Conservation (phyloP, 23 tunicate genomes). For the Clavelina lepadiformis region DNA sequence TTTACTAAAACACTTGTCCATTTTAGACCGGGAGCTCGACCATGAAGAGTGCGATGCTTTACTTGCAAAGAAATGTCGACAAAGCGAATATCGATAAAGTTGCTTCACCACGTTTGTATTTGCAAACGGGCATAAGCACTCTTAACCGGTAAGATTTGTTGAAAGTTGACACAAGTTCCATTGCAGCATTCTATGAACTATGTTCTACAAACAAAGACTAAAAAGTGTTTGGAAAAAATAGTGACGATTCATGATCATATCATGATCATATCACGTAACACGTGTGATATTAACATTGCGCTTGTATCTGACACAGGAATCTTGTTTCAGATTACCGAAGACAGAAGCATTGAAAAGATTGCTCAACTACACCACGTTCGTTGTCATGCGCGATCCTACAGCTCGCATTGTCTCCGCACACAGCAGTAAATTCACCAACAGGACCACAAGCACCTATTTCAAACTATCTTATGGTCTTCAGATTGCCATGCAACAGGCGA, state of each 20-base stretch:
- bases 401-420: slow-evolving; percentile 55
- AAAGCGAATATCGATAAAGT: not conserved
- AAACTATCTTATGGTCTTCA: not conserved
- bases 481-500: slow-evolving; percentile 9
- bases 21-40: slow-evolving; percentile 60
- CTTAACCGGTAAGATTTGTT: too few relatives aligned
- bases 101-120: not conserved
- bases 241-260: too few relatives aligned
- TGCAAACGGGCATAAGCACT: not conserved
- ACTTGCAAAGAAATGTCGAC: slow-evolving; percentile 28
- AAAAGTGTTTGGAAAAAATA: too few relatives aligned
- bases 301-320: not conserved
- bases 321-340: slow-evolving; percentile 4
- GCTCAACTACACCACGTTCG: slow-evolving; percentile 29
- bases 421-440: slow-evolving; percentile 36
- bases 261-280: too few relatives aligned
- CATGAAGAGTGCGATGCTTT: slow-evolving; percentile 49
- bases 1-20: too few relatives aligned
- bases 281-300: too few relatives aligned
- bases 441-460: not conserved
- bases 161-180: too few relatives aligned
- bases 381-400: slow-evolving; percentile 53
- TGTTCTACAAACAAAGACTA: too few relatives aligned
- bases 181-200: too few relatives aligned
- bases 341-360: slow-evolving; percentile 25